phyloP scores from a whole-genome alignment of 2,113 vertebrate genomes.

The Campylorhamphus procurvoides region DNA sequence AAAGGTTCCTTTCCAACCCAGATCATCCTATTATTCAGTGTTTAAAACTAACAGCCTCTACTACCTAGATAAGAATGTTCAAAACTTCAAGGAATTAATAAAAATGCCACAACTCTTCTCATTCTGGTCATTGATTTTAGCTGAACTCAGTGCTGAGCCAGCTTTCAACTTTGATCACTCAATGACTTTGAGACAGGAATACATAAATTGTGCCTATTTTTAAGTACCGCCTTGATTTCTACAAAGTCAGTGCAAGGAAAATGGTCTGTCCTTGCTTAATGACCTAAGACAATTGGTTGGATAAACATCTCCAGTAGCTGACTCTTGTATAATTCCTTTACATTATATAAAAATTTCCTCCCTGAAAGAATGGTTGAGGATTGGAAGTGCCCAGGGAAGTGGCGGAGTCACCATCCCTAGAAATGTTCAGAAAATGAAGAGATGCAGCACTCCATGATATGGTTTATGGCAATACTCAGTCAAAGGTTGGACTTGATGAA shows the following conservation, averaged over 20 bases:
- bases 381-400: not conserved
- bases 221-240: not conserved
- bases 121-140: not conserved
- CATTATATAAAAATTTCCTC: not conserved
- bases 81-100: not conserved
- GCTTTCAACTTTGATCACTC: not conserved
- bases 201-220: not conserved
- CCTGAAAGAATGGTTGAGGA: not conserved
- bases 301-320: not conserved
- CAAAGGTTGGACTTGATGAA: not conserved
- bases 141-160: not conserved
- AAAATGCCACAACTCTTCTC: not conserved
- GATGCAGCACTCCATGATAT: not conserved
- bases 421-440: not conserved
- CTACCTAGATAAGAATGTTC: not conserved
- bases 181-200: not conserved
- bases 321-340: not conserved
- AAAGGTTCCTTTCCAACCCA: not conserved
- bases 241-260: not conserved
- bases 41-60: not conserved
- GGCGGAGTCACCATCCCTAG: not conserved
- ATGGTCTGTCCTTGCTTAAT: accelerated
- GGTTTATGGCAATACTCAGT: not conserved
- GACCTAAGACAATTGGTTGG: not conserved
- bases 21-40: not conserved